Evolutionary conservation across 2,113 vertebrate genomes (phyloP), one percentile per base, ranked within the genome.

Genomic region (Azemiops feae): DNA sequence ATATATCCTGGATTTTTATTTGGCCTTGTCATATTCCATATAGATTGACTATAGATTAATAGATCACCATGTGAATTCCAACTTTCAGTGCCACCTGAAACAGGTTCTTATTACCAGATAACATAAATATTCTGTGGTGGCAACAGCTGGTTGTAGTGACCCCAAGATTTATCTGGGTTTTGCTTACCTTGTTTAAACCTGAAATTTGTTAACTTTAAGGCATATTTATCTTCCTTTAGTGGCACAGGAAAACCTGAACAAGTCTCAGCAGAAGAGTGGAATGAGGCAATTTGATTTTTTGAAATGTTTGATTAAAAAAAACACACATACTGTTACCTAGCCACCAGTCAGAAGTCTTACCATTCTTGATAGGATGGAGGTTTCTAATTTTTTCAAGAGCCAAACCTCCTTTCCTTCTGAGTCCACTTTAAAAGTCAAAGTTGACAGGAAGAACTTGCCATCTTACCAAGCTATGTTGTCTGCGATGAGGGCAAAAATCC

Each of bases 361-460:
- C 39, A 30, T 1, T 54, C 20, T 12, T 86, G 55, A 88, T 25
- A 93, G 10, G 30, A 93, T 93, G 93, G 92, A 94, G 22, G n/a
- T 39, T 47, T 58, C 93, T 85, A 10, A 47, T 85, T 86, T 89
- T 86, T 91, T 57, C 30, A 91, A 90, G 5, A 91, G 86, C 27
- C 85, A 89, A 89, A 85, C 86, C 47, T 39, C 86, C 23, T 92
- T 89, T 54, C 91, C 93, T 39, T 22, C 55, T 87, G 91, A 94
- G 14, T 53, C 55, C 9, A 54, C 39, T 30, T 52, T 94, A 91
- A 90, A 89, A 30, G 47, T 50, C 55, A 89, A 22, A 64, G 39
- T 54, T n/a, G 88, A 86, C 43, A 85, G 39, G 54, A 25, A 64
- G n/a, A 9, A 23, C 74, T 90, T 86, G 43, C 92, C 89, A 30